Conservation (phyloP, 2,888 invertebrate species). For the Salticus scenicus region DNA sequence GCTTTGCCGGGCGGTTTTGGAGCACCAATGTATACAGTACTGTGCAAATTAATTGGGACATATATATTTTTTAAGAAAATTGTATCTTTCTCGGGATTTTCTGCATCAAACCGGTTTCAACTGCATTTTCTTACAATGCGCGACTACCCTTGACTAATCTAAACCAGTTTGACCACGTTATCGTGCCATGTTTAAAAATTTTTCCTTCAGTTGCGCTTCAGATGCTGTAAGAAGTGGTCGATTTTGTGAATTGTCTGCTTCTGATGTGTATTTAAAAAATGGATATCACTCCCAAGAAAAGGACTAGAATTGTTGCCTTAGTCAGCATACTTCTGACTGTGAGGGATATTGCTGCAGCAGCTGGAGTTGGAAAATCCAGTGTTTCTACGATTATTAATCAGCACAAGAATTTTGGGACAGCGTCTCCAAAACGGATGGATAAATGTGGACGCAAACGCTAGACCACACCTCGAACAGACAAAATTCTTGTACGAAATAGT, state of each 20-base stretch:
- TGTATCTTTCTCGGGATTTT: no score
- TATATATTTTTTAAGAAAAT: no score
- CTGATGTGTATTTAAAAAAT: background rate
- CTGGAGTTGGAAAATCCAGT: conserved; percentile 2
- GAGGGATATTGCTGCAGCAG: conserved; percentile 9
- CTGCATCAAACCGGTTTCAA: no score
- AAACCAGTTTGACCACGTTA: background rate
- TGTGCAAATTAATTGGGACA: no score
- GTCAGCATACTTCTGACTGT: conserved; percentile 16
- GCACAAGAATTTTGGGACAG: background rate
- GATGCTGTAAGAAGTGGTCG: background rate
- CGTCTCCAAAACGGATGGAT: conserved; percentile 7
- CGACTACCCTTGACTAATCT: conserved; percentile 13
- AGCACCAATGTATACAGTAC: no score
- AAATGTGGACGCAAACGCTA: conserved; percentile 17
- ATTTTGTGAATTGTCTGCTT: background rate
- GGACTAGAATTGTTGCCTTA: conserved; percentile 19
- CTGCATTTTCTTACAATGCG: no score
- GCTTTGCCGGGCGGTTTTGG: no score
- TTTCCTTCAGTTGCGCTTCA: background rate
- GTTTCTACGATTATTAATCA: conserved; percentile 15
- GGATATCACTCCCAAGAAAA: conserved; percentile 14
- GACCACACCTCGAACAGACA: conserved; percentile 4
- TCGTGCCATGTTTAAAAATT: background rate
- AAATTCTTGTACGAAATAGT: conserved; percentile 25